A percentile compares a stretch with the other conserved stretches of the same genome.
phyloP scores from a whole-genome alignment of 2,888 invertebrate species.

The Smittia aterrima region DNA sequence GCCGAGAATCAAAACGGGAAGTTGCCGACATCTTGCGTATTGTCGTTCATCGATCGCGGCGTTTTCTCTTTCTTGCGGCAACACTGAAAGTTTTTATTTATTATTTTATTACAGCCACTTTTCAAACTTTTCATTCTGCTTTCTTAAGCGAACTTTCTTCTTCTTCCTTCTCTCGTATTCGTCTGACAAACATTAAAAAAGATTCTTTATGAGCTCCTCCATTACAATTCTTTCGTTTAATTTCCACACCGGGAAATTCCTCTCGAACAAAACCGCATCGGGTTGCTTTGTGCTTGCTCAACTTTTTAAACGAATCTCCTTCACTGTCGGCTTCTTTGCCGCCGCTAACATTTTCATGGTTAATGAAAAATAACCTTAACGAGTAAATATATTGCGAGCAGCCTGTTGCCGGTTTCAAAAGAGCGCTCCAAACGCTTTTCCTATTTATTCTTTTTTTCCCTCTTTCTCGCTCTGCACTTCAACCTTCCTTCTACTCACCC shows the following conservation, averaged over 20 bases:
- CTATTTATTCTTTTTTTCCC: conserved; percentile 12
- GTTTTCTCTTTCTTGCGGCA: background rate
- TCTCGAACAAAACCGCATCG: background rate
- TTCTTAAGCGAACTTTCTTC: background rate
- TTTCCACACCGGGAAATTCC: conserved; percentile 1
- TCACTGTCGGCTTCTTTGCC: background rate
- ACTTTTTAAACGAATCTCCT: background rate
- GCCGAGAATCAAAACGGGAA: background rate
- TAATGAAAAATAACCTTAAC: conserved; percentile 41
- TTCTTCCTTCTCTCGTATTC: background rate
- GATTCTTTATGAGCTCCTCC: conserved; percentile 18
- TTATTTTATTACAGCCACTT: conserved; percentile 10
- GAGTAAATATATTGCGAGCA: conserved; percentile 40
- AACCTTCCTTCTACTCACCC: background rate
- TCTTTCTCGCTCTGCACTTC: conserved; percentile 3
- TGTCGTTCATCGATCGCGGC: background rate
- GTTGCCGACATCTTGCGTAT: background rate
- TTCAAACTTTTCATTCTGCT: conserved; percentile 2
- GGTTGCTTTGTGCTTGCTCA: background rate
- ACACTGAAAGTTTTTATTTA: background rate
- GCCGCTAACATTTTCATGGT: conserved; percentile 17
- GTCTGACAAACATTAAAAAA: conserved; percentile 22
- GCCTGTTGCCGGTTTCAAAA: conserved; percentile 31
- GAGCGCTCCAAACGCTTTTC: background rate
- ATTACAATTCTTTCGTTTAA: conserved; percentile 16